A percentile compares a stretch with the other conserved stretches of the same genome.
Evolutionary conservation across 2,797 vertebrate genomes (phyloP).

Genomic region (Syngnathus rostellatus): DNA sequence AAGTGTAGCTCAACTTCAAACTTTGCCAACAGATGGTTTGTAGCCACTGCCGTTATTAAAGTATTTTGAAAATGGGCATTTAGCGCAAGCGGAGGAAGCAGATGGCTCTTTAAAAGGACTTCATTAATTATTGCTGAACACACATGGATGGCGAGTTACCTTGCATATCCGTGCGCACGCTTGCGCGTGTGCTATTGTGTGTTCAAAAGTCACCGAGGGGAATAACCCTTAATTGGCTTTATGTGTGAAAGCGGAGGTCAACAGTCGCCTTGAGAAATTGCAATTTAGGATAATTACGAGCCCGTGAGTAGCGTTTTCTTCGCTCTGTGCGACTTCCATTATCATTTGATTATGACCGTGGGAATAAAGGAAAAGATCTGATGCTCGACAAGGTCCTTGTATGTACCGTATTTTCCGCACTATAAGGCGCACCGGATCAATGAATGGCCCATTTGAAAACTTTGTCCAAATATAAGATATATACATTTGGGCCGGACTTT

Average conservation of each 20-base stretch:
- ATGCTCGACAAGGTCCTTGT: not conserved
- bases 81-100: constrained; percentile 68
- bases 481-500: too few relatives aligned
- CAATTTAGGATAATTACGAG: constrained; percentile 6
- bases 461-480: too few relatives aligned
- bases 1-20: constrained; percentile 51
- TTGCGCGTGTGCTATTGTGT: constrained; percentile 13
- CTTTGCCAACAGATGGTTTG: constrained; percentile 68
- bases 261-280: constrained; percentile 37
- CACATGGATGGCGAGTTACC: constrained; percentile 48
- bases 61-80: constrained; percentile 73
- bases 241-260: constrained; percentile 37
- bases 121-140: constrained; percentile 73
- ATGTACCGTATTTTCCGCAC: too few relatives aligned
- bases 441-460: too few relatives aligned
- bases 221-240: constrained; percentile 10
- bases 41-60: constrained; percentile 65
- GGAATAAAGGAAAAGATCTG: constrained; percentile 9
- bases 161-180: constrained; percentile 15
- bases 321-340: not conserved
- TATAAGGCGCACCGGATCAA: too few relatives aligned
- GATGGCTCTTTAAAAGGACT: constrained; percentile 74
- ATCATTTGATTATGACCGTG: not conserved
- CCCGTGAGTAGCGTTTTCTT: constrained; percentile 3
- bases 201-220: constrained; percentile 10